A percentile compares a stretch with the other conserved stretches of the same genome.
Evolutionary conservation across 2,797 vertebrate species (phyloP).

Genomic region (Falco biarmicus): DNA sequence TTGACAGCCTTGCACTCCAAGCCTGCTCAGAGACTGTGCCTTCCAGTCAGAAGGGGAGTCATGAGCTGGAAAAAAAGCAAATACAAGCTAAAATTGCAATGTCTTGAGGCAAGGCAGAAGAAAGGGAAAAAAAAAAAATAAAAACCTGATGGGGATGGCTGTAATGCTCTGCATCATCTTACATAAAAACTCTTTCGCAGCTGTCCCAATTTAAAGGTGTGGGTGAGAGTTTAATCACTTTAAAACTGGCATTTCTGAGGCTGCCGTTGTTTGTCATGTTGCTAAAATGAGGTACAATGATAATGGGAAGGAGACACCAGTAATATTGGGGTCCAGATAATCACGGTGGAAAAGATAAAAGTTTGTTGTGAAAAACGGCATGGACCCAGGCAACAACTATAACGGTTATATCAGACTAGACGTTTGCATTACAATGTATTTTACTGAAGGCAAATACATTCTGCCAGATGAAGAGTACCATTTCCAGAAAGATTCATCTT

Average conservation of each 20-base stretch:
- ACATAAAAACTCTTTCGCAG: conserved; percentile 21
- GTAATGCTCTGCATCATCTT: conserved; percentile 7
- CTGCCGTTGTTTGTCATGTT: neutral
- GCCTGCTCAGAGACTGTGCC: neutral
- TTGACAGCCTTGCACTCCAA: neutral
- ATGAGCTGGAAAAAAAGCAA: conserved; percentile 24
- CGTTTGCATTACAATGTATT: neutral
- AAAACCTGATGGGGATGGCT: neutral
- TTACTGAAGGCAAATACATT: neutral
- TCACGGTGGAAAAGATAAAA: neutral
- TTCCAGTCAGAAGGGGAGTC: conserved; percentile 1
- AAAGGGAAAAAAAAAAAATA: neutral
- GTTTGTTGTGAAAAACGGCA: neutral
- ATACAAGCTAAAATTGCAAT: conserved; percentile 8
- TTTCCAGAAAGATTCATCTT: neutral
- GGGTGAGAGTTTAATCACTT: conserved; percentile 23
- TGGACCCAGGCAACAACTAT: neutral
- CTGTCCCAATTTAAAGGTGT: conserved; percentile 21
- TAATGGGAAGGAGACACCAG: neutral
- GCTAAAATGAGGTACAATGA: neutral
- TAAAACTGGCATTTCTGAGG: neutral
- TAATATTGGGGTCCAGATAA: neutral
- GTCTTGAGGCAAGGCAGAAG: neutral
- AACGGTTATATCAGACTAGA: neutral
- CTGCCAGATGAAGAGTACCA: neutral